Evolutionary conservation across 2,797 vertebrate genomes (phyloP).

Genomic region (Australoheros facetus): DNA sequence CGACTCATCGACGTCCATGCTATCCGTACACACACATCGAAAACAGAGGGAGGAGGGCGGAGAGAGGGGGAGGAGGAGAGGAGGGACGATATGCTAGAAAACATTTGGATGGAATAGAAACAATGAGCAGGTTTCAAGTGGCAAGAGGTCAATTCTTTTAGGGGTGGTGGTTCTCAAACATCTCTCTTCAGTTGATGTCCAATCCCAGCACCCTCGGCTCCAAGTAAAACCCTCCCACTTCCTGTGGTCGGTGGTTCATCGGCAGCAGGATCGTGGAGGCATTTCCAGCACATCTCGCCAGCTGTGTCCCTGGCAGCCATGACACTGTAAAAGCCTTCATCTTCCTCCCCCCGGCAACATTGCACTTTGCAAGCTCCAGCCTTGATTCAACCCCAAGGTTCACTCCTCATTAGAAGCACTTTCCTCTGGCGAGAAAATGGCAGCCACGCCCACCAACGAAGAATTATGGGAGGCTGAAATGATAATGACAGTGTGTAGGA

Average conservation of each 20-base stretch:
- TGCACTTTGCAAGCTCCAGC: conserved; percentile 42
- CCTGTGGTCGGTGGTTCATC: conserved; percentile 57
- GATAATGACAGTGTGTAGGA: conserved; percentile 81
- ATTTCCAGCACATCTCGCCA: conserved; percentile 51
- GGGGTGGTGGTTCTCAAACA: conserved; percentile 47
- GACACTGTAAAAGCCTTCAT: conserved; percentile 54
- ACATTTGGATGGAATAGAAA: conserved; percentile 75
- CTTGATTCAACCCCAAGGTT: conserved; percentile 45
- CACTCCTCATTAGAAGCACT: conserved; percentile 78
- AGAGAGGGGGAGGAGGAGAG: not conserved
- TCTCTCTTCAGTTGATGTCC: conserved; percentile 45
- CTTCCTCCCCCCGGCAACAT: conserved; percentile 29
- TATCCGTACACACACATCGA: conserved; percentile 35
- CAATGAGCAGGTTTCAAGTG: conserved; percentile 76
- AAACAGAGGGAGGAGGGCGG: not conserved
- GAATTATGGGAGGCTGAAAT: conserved; percentile 77
- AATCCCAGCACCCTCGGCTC: conserved; percentile 62
- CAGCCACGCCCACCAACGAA: conserved; percentile 66
- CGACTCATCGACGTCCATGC: conserved; percentile 43
- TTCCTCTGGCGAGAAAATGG: conserved; percentile 79
- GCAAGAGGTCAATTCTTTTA: conserved; percentile 71
- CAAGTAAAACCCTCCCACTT: conserved; percentile 61
- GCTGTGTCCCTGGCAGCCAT: conserved; percentile 62
- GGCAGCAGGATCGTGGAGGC: conserved; percentile 56
- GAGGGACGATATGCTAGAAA: conserved; percentile 67